Conservation (phyloP, 2,888 invertebrate species). For the Pedicia rivosa region DNA sequence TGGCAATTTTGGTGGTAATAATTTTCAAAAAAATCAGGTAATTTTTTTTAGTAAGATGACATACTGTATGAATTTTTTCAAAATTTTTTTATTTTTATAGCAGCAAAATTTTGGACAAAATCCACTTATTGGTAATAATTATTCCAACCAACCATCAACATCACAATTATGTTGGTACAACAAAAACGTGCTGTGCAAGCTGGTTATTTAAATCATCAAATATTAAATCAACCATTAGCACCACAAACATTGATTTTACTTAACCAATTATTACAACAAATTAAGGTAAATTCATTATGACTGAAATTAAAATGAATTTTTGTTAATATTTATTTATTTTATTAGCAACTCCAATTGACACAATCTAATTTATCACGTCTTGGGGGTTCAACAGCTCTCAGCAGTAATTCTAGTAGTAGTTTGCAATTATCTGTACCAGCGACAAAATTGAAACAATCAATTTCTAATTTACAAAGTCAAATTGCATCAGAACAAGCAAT, state of each 20-base stretch:
- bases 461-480: conserved; percentile 79
- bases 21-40: conserved; percentile 14
- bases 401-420: conserved; percentile 24
- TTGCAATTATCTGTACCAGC: conserved; percentile 76
- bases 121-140: conserved; percentile 11
- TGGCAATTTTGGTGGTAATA: conserved; percentile 20
- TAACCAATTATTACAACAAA: conserved; percentile 84
- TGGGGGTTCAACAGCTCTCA: conserved; percentile 15
- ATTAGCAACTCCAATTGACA: conserved; percentile 30
- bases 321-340: neutral
- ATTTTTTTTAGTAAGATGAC: too few species aligned
- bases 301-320: neutral
- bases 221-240: conserved; percentile 86
- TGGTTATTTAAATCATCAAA: conserved; percentile 85
- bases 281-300: conserved; percentile 36
- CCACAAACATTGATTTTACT: conserved; percentile 81
- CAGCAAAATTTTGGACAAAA: conserved; percentile 17
- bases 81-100: too few species aligned
- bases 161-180: conserved; percentile 70
- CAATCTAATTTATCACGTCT: conserved; percentile 26
- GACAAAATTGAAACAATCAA: conserved; percentile 86
- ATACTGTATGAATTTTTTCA: too few species aligned
- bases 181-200: conserved; percentile 63
- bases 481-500: conserved; percentile 86
- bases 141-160: conserved; percentile 47